These are phyloP conservation scores for Tringa solitaria DNA, from an alignment of 2,113 vertebrate genomes.

Conservation along the genomic window DNA sequence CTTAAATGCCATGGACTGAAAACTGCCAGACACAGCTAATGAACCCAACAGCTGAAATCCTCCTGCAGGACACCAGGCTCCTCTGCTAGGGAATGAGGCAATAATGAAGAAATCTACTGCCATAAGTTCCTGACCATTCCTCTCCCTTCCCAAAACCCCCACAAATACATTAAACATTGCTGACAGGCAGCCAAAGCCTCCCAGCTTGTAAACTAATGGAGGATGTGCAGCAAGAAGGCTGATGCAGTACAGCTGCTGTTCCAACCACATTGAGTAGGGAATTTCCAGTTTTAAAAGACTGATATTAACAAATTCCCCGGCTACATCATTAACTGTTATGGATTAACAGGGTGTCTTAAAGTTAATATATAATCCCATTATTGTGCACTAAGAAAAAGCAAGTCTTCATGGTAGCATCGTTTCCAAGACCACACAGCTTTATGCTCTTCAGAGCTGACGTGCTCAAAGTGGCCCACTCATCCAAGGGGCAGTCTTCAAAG, in stretches of 20 bases:
- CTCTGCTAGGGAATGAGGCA: background rate
- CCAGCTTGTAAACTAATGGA: background rate
- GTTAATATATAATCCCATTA: background rate
- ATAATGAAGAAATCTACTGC: background rate
- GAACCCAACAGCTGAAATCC: background rate
- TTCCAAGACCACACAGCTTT: background rate
- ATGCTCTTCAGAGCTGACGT: background rate
- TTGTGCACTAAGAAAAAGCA: background rate
- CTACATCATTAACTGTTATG: background rate
- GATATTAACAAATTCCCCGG: background rate
- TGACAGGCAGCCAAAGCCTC: background rate
- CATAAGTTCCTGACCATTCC: background rate
- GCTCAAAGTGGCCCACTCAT: background rate
- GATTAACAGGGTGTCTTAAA: background rate
- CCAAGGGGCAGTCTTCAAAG: background rate
- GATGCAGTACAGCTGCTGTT: background rate
- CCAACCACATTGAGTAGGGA: background rate
- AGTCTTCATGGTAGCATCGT: background rate
- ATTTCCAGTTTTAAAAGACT: background rate
- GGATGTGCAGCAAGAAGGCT: background rate
- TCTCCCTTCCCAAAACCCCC: background rate
- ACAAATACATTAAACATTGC: background rate
- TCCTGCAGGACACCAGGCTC: background rate
- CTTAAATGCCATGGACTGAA: background rate
- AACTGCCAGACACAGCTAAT: background rate